Evolutionary conservation across 1,140 invertebrate species (phyloP), one percentile per base, ranked within the genome.

Genomic region (Phthorimaea operculella): DNA sequence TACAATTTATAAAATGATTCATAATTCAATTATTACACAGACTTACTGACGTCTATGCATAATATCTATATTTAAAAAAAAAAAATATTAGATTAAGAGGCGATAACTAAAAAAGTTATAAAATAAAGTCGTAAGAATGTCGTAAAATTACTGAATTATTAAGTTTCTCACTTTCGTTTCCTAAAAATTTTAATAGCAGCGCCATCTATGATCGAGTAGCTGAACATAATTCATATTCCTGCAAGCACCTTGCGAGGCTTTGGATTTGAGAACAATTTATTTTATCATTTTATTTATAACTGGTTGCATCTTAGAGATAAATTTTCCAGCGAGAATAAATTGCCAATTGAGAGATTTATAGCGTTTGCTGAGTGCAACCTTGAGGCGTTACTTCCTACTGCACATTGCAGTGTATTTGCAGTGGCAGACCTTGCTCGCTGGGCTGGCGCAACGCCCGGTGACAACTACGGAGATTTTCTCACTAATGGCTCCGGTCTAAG

Each of bases 351-450:
- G 33, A 64, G 54, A 64, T 60, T 64, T 54, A 64, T 64, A 57
- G 61, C 21, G 49, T 56, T 49, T 58, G 50, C 55, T 36, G 39
- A 61, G 44, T 6, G 11, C 44, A 47, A 60, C 64, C 61, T 66
- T 66, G 64, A 36, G 49, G 52, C 44, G 52, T 54, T 57, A 66
- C 64, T 66, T 66, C 64, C 64, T 66, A 54, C 49, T 66, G 58
- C 59, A 63, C 60, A 66, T 58, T 61, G 61, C 61, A 45, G 42
- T n/a, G n/a, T 34, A 34, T 34, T 58, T 48, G 54, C 17, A 39
- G 36, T 39, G 2, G 36, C 36, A 39, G 59, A 61, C 63, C 63
- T 64, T 64, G 63, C 59, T 28, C 21, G 21, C 6, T 39, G 36
- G 11, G 44, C 44, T 47, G 44, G 44, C 44, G 44, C 44, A 47